Percentiles rank a stretch among this genome's conserved stretches.
These are phyloP conservation scores for Drosophila mauritiana DNA, from an alignment of 1,140 invertebrate genomes.

Conservation along the genomic window DNA sequence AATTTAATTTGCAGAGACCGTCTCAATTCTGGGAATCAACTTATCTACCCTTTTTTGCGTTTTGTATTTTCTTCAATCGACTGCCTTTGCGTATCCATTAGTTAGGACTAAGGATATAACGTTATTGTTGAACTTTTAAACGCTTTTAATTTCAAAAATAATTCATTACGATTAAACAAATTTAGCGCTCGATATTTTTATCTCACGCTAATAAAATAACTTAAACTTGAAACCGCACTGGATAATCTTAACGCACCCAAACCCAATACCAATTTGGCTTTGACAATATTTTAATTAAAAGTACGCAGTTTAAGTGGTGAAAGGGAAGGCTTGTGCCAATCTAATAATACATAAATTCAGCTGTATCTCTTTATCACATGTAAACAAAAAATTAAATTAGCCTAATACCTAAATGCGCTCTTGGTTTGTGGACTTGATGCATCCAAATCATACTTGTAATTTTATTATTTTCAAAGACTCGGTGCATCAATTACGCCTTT, in stretches of 20 bases:
- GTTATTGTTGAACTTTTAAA: not conserved
- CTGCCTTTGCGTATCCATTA: slow-evolving; percentile 14
- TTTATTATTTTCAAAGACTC: slow-evolving; percentile 6
- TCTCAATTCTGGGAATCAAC: slow-evolving; percentile 51
- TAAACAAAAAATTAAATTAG: slow-evolving; percentile 39
- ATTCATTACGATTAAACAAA: no score
- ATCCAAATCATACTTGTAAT: slow-evolving; percentile 13
- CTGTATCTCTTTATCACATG: slow-evolving; percentile 52
- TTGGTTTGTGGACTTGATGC: slow-evolving; percentile 2
- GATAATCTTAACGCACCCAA: slow-evolving; percentile 10
- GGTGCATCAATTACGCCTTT: slow-evolving; percentile 29
- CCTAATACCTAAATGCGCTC: slow-evolving; percentile 32
- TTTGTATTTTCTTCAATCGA: slow-evolving; percentile 1
- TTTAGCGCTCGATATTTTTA: no score
- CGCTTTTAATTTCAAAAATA: not conserved
- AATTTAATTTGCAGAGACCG: slow-evolving; percentile 13
- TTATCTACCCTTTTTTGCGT: not conserved
- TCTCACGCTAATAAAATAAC: not conserved
- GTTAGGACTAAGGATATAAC: slow-evolving; percentile 6
- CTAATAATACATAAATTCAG: slow-evolving; percentile 50
- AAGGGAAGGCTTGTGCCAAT: slow-evolving; percentile 10
- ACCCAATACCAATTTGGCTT: not conserved
- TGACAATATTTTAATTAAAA: not conserved
- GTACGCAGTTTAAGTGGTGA: not conserved
- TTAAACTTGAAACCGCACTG: slow-evolving; percentile 5